Evolutionary conservation across 2,113 vertebrate genomes (phyloP), one percentile per base, ranked within the genome.

Genomic region (Catharus bicknelli): DNA sequence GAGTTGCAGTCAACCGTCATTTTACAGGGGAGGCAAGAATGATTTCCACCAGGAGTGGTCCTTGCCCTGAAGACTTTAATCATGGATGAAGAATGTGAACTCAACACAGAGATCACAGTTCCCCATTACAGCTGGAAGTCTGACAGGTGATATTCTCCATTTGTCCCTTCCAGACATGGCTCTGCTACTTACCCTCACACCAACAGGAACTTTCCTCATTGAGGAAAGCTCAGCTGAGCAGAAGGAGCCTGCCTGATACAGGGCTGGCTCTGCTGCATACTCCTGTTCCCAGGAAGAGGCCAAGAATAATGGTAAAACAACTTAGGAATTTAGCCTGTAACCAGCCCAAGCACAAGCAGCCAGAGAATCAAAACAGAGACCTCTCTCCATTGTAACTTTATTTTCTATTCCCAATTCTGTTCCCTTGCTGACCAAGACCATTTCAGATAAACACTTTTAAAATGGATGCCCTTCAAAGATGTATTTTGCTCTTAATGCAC

Each of bases 401-500:
- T 18, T 69, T 50, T 68, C 66, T 20, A 17, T 45, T 86, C 34
- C 63, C 47, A 69, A 4, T 43, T 72, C 72, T 22, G 11, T 48
- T 81, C 43, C 72, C 42, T 72, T 12, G 20, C 50, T 81, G 76
- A 58, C 76, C 77, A 67, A 88, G 51, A 36, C 54, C 59, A 76
- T 53, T 92, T 83, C 72, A 89, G 83, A 95, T 54, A 95, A 95
- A 79, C 29, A 62, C 69, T 93, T 96, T 70, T 81, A 87, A 48
- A 90, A 94, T 55, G 43, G 78, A 89, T 95, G 75, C 36, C 85
- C 75, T 96, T 83, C 88, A 76, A 93, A 94, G 89, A 87, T 94
- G 7, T 80, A 91, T 88, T 96, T 94, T 86, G 66, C 68, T 91
- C 94, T 93, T 86, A 92, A 30, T 80, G 80, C 25, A 58, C 51